A percentile compares a stretch with the other conserved stretches of the same genome.
phyloP scores from a whole-genome alignment of 1,140 invertebrate species.

The Asobara japonica region DNA sequence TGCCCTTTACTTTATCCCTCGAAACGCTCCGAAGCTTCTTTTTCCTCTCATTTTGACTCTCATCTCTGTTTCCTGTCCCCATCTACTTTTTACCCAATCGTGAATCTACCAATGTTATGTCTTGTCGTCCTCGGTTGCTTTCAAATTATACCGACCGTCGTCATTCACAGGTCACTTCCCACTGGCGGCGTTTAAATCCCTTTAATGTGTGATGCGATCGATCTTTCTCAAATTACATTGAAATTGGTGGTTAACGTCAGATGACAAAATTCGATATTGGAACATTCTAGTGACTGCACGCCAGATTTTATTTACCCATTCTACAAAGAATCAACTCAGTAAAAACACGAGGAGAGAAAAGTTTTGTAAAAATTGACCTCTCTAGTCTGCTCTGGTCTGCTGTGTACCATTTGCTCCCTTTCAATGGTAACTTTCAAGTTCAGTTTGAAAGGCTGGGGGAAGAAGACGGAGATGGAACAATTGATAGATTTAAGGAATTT shows the following conservation, averaged over 20 bases:
- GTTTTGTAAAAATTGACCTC: too few species aligned
- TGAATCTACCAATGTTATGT: not conserved
- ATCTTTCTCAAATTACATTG: not conserved
- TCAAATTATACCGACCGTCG: not conserved
- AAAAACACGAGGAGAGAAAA: too few species aligned
- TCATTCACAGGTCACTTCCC: not conserved
- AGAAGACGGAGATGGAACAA: too few species aligned
- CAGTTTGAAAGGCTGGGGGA: too few species aligned
- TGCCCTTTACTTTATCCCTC: not conserved
- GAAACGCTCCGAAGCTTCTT: not conserved
- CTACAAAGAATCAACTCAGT: too few species aligned
- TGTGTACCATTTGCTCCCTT: too few species aligned
- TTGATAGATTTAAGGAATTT: too few species aligned
- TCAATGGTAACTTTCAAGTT: too few species aligned
- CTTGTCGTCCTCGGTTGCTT: not conserved
- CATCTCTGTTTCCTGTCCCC: not conserved
- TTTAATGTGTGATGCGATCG: not conserved
- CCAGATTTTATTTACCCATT: too few species aligned
- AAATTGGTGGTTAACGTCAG: not conserved
- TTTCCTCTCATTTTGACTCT: not conserved
- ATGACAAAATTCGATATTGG: not conserved
- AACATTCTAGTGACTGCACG: not conserved
- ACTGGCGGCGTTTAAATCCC: not conserved
- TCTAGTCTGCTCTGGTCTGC: too few species aligned
- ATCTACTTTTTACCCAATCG: not conserved